A percentile compares a stretch with the other conserved stretches of the same genome.
These are phyloP conservation scores for Himantopus leucocephalus DNA, from an alignment of 2,113 vertebrate species.

Conservation along the genomic window DNA sequence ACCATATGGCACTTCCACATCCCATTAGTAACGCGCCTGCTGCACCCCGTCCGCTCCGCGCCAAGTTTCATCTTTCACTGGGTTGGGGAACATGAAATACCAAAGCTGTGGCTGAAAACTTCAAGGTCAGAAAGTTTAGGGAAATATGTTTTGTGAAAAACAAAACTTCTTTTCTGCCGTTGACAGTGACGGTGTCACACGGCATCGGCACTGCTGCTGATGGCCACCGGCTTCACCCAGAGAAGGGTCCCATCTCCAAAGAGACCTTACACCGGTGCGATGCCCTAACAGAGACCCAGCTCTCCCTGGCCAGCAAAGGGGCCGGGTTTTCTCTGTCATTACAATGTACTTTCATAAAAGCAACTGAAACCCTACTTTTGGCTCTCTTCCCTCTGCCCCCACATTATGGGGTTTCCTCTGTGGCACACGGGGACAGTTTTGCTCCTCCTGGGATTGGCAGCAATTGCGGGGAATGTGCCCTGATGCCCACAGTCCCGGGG, in stretches of 20 bases:
- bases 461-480: neutral
- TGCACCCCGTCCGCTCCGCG: rapidly evolving
- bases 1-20: conserved; percentile 57
- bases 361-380: neutral
- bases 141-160: neutral
- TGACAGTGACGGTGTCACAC: rapidly evolving
- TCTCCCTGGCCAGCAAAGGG: neutral
- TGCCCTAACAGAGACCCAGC: neutral
- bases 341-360: neutral
- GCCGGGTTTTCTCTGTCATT: neutral
- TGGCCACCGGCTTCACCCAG: neutral
- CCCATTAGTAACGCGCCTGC: conserved; percentile 23
- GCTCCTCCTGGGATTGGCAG: neutral
- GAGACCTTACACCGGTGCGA: rapidly evolving
- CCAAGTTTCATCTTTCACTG: conserved; percentile 10
- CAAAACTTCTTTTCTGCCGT: neutral
- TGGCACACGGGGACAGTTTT: neutral
- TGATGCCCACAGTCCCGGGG: neutral
- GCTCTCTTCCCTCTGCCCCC: neutral
- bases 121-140: neutral
- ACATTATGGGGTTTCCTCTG: neutral
- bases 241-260: neutral
- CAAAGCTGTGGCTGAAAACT: neutral
- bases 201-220: neutral
- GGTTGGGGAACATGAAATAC: neutral